Percentiles rank a stretch among this genome's conserved stretches.
Conservation (phyloP, 2,113 vertebrate species). For the Opisthocomus hoazin region DNA sequence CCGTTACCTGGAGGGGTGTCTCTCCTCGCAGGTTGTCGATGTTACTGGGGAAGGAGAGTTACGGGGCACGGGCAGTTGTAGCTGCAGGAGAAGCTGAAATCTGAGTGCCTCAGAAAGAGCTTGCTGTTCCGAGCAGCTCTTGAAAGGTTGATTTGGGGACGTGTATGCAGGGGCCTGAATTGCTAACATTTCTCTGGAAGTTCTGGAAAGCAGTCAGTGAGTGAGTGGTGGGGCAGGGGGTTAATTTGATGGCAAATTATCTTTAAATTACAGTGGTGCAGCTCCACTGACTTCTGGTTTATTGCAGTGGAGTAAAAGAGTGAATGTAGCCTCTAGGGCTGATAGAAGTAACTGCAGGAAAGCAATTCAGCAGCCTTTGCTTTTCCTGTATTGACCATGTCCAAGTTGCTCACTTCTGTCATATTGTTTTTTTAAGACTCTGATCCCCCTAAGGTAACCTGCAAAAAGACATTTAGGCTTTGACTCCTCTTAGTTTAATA, state of each 20-base stretch:
- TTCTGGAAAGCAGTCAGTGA: neutral
- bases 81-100: neutral
- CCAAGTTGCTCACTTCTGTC: neutral
- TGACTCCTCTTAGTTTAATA: neutral
- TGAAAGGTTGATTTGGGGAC: neutral
- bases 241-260: neutral
- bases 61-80: neutral
- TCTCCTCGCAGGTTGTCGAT: neutral
- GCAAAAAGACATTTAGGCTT: neutral
- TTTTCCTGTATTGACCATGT: neutral
- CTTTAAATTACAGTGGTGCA: neutral
- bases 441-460: neutral
- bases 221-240: neutral
- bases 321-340: neutral
- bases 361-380: neutral
- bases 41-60: neutral
- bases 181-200: neutral
- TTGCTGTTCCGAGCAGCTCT: neutral
- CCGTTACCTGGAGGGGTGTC: fast-evolving
- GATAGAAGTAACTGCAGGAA: neutral
- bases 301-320: neutral
- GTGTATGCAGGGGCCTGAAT: fast-evolving
- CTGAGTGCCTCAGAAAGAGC: neutral
- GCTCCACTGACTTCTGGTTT: neutral
- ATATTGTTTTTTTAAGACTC: neutral